Conservation (phyloP, 1,140 invertebrate genomes). For the Sipha flava region DNA sequence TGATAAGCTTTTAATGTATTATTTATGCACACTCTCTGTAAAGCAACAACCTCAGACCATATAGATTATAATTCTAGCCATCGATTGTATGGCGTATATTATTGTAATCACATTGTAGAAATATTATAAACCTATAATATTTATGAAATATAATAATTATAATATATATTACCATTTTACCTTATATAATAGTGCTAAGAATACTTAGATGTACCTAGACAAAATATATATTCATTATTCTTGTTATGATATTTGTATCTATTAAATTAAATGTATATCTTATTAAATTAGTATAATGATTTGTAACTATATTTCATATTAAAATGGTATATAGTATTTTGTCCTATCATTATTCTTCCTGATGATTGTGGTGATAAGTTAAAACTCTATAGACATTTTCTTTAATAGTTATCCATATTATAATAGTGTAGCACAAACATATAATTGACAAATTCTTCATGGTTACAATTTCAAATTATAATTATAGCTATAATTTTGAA, state of each 20-base stretch:
- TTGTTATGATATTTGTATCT: slow-evolving; percentile 25
- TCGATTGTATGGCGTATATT: background rate
- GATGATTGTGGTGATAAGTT: background rate
- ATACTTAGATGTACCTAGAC: background rate
- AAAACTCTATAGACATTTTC: background rate
- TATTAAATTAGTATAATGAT: background rate
- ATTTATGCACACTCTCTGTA: slow-evolving; percentile 24
- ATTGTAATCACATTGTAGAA: background rate
- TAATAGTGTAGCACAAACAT: background rate
- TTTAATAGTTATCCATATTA: background rate
- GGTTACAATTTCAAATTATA: too few relatives aligned
- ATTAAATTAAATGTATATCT: slow-evolving; percentile 15
- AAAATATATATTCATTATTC: slow-evolving; percentile 14
- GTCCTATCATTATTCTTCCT: background rate
- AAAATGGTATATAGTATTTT: background rate
- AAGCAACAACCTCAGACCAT: background rate
- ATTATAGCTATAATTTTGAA: too few relatives aligned
- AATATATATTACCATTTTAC: slow-evolving; percentile 8
- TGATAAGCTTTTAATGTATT: slow-evolving; percentile 23
- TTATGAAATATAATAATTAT: slow-evolving; percentile 6
- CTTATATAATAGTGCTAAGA: background rate
- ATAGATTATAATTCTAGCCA: slow-evolving; percentile 10
- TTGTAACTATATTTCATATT: background rate
- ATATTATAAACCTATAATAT: background rate
- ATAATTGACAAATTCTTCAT: too few relatives aligned